phyloP scores from a whole-genome alignment of 1,140 invertebrate genomes.

The Doryteuthis pealeii region DNA sequence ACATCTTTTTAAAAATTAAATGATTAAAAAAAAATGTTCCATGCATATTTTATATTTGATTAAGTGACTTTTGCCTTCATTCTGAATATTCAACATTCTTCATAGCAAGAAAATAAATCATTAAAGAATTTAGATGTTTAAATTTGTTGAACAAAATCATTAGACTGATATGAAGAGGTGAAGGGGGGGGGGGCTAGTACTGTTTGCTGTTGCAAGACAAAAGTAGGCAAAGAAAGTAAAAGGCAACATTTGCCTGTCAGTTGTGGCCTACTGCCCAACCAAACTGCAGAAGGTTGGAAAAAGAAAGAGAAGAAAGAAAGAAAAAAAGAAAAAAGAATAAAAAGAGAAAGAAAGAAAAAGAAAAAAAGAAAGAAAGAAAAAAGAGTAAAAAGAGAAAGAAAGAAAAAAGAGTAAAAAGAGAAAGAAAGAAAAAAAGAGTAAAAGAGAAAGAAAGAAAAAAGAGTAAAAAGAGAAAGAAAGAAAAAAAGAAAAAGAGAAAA shows the following conservation, averaged over 20 bases:
- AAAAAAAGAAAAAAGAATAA: neutral
- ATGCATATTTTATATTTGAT: too few species aligned
- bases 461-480: conserved; percentile 17
- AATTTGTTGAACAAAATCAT: too few species aligned
- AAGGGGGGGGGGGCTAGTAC: conserved; percentile 9
- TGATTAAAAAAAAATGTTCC: too few species aligned
- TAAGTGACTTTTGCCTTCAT: too few species aligned
- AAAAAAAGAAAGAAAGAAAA: conserved; percentile 4
- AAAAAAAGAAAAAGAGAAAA: neutral
- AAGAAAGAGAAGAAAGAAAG: conserved; percentile 4
- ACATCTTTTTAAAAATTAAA: too few species aligned
- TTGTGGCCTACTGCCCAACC: too few species aligned
- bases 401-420: conserved; percentile 6
- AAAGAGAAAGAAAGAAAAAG: neutral
- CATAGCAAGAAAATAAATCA: too few species aligned
- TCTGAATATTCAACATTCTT: too few species aligned
- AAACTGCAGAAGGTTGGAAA: neutral
- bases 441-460: conserved; percentile 21
- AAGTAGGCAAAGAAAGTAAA: conserved; percentile 7
- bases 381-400: conserved; percentile 12
- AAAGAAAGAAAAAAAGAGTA: conserved; percentile 21
- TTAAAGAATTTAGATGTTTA: too few species aligned
- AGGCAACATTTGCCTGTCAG: too few species aligned
- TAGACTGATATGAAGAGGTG: conserved; percentile 7
- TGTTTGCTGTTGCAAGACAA: too few species aligned